phyloP scores from a whole-genome alignment of 2,888 invertebrate species.

The Poecilobothrus nobilitatus region DNA sequence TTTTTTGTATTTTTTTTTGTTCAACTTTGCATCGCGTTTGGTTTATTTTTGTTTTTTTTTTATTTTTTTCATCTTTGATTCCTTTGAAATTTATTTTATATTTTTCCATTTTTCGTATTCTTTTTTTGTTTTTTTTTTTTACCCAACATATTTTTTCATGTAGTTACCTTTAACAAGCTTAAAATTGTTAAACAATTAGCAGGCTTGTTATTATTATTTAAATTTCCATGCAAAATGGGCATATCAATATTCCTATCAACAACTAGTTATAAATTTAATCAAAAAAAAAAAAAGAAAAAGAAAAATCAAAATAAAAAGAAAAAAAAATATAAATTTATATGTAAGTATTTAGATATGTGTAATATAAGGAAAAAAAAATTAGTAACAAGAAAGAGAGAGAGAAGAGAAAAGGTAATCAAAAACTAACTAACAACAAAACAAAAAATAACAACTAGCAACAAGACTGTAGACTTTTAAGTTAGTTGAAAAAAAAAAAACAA shows the following conservation, averaged over 20 bases:
- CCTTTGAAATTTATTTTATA: not conserved
- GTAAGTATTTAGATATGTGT: too few relatives aligned
- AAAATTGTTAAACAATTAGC: slow-evolving; percentile 6
- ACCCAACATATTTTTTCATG: not conserved
- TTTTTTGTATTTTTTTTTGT: too few relatives aligned
- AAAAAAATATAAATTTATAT: not conserved
- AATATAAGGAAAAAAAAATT: not conserved
- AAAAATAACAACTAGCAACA: not conserved
- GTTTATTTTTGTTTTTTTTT: too few relatives aligned
- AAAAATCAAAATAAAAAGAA: not conserved
- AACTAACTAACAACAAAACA: not conserved
- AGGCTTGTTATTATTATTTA: slow-evolving; percentile 6
- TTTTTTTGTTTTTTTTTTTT: not conserved
- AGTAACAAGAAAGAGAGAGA: not conserved
- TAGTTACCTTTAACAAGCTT: slow-evolving; percentile 6
- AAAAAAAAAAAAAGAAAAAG: not conserved
- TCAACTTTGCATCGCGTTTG: not conserved
- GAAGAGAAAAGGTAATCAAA: not conserved
- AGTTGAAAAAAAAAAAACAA: not conserved
- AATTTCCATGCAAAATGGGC: slow-evolving; percentile 6
- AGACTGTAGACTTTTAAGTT: slow-evolving; percentile 6
- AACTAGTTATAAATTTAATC: slow-evolving; percentile 7
- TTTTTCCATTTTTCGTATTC: not conserved
- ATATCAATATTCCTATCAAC: slow-evolving; percentile 8
- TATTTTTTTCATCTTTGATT: not conserved